A percentile compares a stretch with the other conserved stretches of the same genome.
Conservation (phyloP, 2,113 vertebrate species). For the Periophthalmus modestus region DNA sequence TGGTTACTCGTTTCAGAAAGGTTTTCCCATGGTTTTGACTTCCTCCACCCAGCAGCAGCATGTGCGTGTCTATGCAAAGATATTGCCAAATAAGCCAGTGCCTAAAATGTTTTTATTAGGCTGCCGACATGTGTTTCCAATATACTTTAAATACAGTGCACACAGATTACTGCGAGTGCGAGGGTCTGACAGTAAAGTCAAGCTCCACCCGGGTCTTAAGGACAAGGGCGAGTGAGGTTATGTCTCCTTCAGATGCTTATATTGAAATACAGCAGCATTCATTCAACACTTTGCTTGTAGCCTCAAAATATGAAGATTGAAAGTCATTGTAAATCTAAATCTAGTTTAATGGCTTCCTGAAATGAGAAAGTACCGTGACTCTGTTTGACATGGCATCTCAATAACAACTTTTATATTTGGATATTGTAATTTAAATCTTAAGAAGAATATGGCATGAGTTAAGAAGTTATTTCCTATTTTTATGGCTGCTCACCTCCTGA, state of each 20-base stretch:
- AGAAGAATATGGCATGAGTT: not conserved
- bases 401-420: not conserved
- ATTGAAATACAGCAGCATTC: not conserved
- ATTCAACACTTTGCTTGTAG: not conserved
- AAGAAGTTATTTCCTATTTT: not conserved
- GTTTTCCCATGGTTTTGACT: constrained; percentile 29
- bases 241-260: not conserved
- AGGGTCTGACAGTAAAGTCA: constrained; percentile 54
- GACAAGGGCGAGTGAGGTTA: constrained; percentile 30
- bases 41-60: constrained; percentile 18
- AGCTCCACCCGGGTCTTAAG: constrained; percentile 51
- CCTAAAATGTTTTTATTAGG: constrained; percentile 70
- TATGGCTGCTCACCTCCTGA: too few species aligned
- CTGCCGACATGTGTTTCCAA: constrained; percentile 79
- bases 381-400: not conserved
- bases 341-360: not conserved
- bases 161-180: constrained; percentile 27
- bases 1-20: not conserved
- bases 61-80: constrained; percentile 17
- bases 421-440: not conserved
- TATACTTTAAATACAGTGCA: constrained; percentile 67
- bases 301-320: not conserved
- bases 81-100: constrained; percentile 66
- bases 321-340: not conserved
- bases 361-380: not conserved